These are phyloP conservation scores for Sinhomidia bicolor DNA, from an alignment of 2,888 invertebrate species.

Conservation along the genomic window DNA sequence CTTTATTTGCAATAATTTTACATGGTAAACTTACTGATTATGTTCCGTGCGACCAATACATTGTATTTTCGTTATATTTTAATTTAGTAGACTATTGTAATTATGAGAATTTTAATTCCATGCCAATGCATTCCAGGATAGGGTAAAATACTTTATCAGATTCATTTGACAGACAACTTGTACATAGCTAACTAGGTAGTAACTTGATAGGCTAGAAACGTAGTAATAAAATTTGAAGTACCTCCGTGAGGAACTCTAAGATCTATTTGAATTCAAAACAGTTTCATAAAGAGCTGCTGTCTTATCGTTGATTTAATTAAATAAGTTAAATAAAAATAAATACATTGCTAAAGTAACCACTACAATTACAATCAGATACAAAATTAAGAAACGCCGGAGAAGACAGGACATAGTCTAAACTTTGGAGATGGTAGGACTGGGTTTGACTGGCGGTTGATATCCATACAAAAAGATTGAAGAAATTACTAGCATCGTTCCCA, in stretches of 20 bases:
- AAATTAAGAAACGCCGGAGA: not conserved
- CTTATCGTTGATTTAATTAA: not conserved
- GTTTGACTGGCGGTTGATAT: constrained; percentile 81
- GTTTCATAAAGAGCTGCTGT: not conserved
- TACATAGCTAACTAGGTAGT: not conserved
- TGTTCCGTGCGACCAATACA: not conserved
- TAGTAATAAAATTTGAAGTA: not conserved
- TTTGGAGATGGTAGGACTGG: constrained; percentile 75
- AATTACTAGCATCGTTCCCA: constrained; percentile 94
- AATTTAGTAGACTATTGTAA: not conserved
- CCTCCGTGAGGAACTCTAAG: not conserved
- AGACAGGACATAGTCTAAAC: constrained; percentile 62
- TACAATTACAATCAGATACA: not conserved
- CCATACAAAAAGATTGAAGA: constrained; percentile 97
- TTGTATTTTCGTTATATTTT: not conserved
- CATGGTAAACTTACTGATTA: not conserved
- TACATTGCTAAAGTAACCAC: not conserved
- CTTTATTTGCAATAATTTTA: not conserved
- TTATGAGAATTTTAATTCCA: not conserved
- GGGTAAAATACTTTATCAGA: too few species aligned
- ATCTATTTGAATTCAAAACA: not conserved
- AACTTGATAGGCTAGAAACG: not conserved
- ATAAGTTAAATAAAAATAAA: not conserved
- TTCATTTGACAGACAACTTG: not conserved
- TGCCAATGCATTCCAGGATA: not conserved